A percentile compares a stretch with the other conserved stretches of the same genome.
These are phyloP conservation scores for Amphibalanus amphitrite DNA, from an alignment of 1,140 invertebrate species.

Conservation along the genomic window DNA sequence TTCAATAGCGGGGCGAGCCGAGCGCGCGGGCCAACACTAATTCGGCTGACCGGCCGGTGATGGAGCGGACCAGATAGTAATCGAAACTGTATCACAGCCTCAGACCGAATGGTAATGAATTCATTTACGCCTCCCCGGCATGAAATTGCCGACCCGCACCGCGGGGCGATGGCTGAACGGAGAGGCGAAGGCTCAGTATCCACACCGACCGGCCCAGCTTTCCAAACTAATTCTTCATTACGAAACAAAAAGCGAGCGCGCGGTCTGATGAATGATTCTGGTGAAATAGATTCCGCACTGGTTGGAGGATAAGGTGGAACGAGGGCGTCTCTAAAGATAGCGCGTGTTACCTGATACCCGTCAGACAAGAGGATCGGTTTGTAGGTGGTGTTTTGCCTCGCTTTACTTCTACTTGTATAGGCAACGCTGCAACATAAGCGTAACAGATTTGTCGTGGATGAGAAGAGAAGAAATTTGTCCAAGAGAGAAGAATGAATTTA, in stretches of 20 bases:
- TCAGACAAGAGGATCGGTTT: too few species aligned
- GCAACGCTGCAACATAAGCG: too few species aligned
- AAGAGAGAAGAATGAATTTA: too few species aligned
- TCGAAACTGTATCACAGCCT: neutral
- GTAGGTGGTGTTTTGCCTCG: too few species aligned
- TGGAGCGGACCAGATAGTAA: neutral
- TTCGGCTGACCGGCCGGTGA: neutral
- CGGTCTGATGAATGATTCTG: neutral
- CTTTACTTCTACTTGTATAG: too few species aligned
- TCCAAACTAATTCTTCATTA: conserved; percentile 2
- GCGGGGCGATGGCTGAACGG: too few species aligned
- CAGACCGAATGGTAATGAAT: neutral
- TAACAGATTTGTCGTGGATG: too few species aligned
- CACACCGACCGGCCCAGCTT: neutral
- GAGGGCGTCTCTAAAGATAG: too few species aligned
- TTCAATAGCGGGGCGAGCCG: neutral
- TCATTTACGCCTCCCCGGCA: conserved; percentile 1
- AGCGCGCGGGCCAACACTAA: neutral
- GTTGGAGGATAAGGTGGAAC: too few species aligned
- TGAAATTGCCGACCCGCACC: neutral
- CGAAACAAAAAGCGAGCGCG: neutral
- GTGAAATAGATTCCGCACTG: neutral
- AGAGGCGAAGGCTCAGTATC: neutral
- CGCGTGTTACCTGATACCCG: too few species aligned
- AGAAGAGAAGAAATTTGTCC: too few species aligned